A percentile compares a stretch with the other conserved stretches of the same genome.
phyloP scores from a whole-genome alignment of 2,113 vertebrate genomes.

The Scomber scombrus region DNA sequence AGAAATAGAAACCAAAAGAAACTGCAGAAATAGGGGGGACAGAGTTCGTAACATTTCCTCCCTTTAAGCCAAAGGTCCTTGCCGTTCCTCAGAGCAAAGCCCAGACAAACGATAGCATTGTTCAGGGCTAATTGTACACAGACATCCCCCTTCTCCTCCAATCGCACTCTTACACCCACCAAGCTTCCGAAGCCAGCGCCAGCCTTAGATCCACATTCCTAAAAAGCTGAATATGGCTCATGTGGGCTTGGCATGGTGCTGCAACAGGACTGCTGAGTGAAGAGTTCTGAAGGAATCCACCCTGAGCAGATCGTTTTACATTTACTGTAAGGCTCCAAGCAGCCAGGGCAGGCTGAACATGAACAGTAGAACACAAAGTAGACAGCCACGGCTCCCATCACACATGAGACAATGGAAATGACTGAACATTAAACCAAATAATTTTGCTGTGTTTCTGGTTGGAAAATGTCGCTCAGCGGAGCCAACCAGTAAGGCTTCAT shows the following conservation, averaged over 20 bases:
- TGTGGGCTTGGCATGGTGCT: constrained; percentile 74
- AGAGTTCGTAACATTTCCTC: constrained; percentile 36
- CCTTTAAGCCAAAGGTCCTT: constrained; percentile 60
- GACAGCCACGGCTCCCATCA: constrained; percentile 33
- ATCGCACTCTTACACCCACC: constrained; percentile 72
- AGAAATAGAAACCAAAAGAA: not conserved
- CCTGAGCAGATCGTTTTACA: constrained; percentile 73
- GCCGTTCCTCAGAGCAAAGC: constrained; percentile 42
- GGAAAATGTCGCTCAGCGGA: constrained; percentile 66
- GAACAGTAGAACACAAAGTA: not conserved
- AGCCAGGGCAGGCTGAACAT: constrained; percentile 21
- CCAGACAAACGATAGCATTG: constrained; percentile 81
- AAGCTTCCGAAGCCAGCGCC: constrained; percentile 63
- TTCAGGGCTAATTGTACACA: constrained; percentile 80
- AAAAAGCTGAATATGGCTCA: constrained; percentile 70
- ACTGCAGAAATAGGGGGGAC: constrained; percentile 14
- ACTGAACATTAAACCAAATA: constrained; percentile 28
- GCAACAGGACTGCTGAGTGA: constrained; percentile 77
- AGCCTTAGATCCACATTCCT: constrained; percentile 75
- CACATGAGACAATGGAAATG: constrained; percentile 60
- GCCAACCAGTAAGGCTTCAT: constrained; percentile 42
- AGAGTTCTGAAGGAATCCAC: constrained; percentile 75
- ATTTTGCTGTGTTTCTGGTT: constrained; percentile 52
- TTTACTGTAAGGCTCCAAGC: constrained; percentile 34
- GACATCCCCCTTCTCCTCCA: constrained; percentile 76